Conservation (phyloP, 2,797 vertebrate species). For the Hafferia zeledoni region DNA sequence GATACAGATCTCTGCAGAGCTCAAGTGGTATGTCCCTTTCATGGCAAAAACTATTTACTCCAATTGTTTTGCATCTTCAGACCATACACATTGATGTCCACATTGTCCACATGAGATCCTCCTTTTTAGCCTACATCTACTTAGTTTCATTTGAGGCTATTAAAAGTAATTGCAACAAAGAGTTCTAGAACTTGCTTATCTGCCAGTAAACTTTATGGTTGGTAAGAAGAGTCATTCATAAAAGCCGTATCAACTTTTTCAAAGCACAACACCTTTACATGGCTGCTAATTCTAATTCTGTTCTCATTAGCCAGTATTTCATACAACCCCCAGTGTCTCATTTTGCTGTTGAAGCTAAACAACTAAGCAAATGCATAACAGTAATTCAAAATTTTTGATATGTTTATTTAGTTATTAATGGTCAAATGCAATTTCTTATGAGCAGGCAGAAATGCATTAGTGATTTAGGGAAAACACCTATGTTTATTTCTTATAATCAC, state of each 20-base stretch:
- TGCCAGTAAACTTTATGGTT: neutral
- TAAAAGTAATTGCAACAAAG: neutral
- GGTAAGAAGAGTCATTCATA: neutral
- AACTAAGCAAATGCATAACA: neutral
- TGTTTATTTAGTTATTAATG: neutral
- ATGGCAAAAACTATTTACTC: neutral
- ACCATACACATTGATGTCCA: too few species aligned
- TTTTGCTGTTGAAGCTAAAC: neutral
- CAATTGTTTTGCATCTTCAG: neutral
- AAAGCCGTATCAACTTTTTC: neutral
- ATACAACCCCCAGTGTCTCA: neutral
- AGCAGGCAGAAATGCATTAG: neutral
- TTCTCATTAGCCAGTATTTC: neutral
- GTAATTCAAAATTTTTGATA: neutral
- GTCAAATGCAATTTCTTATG: neutral
- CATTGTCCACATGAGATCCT: neutral
- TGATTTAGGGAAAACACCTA: neutral
- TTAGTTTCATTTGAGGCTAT: neutral
- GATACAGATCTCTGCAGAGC: neutral
- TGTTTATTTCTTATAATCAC: neutral
- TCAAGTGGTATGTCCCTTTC: neutral
- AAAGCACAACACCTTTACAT: neutral
- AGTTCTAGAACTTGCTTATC: neutral
- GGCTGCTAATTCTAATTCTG: neutral
- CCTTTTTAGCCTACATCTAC: neutral